Conservation (phyloP, 2,888 invertebrate genomes). For the Amphipyra berbera region DNA sequence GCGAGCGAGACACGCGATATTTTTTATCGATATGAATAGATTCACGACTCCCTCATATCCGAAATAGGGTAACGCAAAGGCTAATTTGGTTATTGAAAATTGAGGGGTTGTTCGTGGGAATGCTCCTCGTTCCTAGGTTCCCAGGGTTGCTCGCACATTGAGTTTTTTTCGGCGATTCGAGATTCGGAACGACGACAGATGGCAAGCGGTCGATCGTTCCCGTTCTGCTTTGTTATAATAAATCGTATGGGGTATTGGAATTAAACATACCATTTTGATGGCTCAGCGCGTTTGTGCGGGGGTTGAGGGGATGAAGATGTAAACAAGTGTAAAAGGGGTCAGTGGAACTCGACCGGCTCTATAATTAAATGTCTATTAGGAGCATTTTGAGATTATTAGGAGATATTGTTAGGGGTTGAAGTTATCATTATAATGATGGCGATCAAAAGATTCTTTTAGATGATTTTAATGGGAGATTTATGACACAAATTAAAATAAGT, state of each 20-base stretch:
- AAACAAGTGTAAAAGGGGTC: slow-evolving; percentile 90
- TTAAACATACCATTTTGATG: slow-evolving; percentile 89
- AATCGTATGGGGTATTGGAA: slow-evolving; percentile 88
- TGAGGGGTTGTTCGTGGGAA: slow-evolving; percentile 92
- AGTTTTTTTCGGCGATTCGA: slow-evolving; percentile 86
- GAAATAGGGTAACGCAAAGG: slow-evolving; percentile 90
- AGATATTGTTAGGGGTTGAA: slow-evolving; percentile 79
- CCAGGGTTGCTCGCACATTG: slow-evolving; percentile 91
- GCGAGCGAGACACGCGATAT: slow-evolving; percentile 78
- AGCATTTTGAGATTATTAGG: slow-evolving; percentile 85
- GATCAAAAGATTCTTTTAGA: slow-evolving; percentile 71
- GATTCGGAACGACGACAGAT: slow-evolving; percentile 89
- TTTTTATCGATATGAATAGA: slow-evolving; percentile 89
- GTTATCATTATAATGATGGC: slow-evolving; percentile 77
- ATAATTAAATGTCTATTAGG: slow-evolving; percentile 89
- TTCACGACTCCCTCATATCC: slow-evolving; percentile 90
- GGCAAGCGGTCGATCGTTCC: slow-evolving; percentile 87
- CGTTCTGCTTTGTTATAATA: slow-evolving; percentile 87
- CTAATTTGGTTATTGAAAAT: slow-evolving; percentile 91
- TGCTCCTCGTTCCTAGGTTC: slow-evolving; percentile 91
- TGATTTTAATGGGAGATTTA: slow-evolving; percentile 67
- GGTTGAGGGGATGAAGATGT: slow-evolving; percentile 87
- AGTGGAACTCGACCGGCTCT: slow-evolving; percentile 81
- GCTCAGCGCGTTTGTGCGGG: slow-evolving; percentile 79
- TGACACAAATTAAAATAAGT: slow-evolving; percentile 64